Evolutionary conservation across 1,140 invertebrate genomes (phyloP), one percentile per base, ranked within the genome.

Genomic region (Dendrolimus punctatus): DNA sequence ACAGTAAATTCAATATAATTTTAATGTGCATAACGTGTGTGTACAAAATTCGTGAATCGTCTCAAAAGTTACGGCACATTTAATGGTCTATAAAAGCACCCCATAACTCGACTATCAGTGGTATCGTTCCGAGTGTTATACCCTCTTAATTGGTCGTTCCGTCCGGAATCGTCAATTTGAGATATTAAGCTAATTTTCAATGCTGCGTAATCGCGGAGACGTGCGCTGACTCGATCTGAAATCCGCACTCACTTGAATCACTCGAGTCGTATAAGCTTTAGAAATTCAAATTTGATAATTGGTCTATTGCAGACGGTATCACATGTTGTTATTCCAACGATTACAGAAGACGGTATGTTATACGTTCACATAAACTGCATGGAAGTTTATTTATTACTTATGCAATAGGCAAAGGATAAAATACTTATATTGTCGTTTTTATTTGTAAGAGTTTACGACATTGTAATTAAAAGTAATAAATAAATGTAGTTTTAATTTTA

Each of bases 121-220:
- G 67, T 60, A 76, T 80, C 70, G 71, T 71, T 72, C 56, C 74
- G 64, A 79, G 75, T 81, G 78, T 85, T 85, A 85, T 79, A 68
- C 70, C 67, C 68, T 76, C 77, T 80, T 85, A 85, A 85, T 85
- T 81, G 81, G 69, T 68, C 75, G 72, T 79, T 81, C 77, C 76
- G 73, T 67, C 55, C 62, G 63, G 66, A 74, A 79, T 77, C 76
- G 71, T 74, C 76, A 80, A 82, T 85, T 80, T 68, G 68, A 77
- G 79, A 80, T 82, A 85, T 85, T 85, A 82, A 81, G 80, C 79
- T 85, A 85, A 85, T 82, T 82, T 81, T 82, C 79, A 80, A 81
- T 85, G 79, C 71, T 53, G 67, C 62, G 73, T 78, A 81, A 81
- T 85, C 79, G 73, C 48, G 57, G 57, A 73, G 70, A 81, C 69